These are phyloP conservation scores for Venustoraphidia nigricollis DNA, from an alignment of 2,888 invertebrate species.

Conservation along the genomic window DNA sequence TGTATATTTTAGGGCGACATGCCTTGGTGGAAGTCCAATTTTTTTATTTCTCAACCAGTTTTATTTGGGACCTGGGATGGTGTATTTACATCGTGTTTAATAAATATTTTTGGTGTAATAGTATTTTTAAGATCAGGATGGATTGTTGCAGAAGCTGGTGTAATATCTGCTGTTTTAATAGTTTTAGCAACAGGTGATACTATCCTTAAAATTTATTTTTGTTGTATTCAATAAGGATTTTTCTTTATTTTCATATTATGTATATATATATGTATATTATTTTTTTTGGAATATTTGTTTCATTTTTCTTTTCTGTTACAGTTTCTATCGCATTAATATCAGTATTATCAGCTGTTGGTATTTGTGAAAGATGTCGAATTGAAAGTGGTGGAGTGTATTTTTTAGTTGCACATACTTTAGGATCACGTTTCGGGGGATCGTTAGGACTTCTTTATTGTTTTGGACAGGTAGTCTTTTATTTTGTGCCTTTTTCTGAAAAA, in stretches of 20 bases:
- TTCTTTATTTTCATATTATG: background rate
- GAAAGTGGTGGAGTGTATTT: constrained; percentile 98
- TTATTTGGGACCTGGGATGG: constrained; percentile 97
- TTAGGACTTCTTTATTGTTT: constrained; percentile 90
- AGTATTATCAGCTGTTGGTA: constrained; percentile 88
- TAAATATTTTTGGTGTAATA: constrained; percentile 95
- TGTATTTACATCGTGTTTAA: constrained; percentile 92
- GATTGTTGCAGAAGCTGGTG: constrained; percentile 88
- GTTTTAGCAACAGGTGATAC: constrained; percentile 59
- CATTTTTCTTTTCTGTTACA: constrained; percentile 23
- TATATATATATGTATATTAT: too few species aligned
- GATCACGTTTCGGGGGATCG: constrained; percentile 84
- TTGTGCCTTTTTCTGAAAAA: background rate
- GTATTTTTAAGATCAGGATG: constrained; percentile 93
- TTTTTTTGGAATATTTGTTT: constrained; percentile 1
- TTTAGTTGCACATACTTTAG: constrained; percentile 83
- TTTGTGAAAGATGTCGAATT: constrained; percentile 86
- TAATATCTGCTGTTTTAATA: constrained; percentile 64
- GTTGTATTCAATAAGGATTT: constrained; percentile 2
- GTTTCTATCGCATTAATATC: constrained; percentile 83
- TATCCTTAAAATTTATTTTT: background rate
- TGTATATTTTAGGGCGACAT: constrained; percentile 46
- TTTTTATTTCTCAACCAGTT: constrained; percentile 90
- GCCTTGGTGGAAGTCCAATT: constrained; percentile 94
- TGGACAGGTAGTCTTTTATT: constrained; percentile 58